Base-by-base conservation (phyloP, 2,113 vertebrate genomes). In the Dunckerocampus dactyliophorus region DNA sequence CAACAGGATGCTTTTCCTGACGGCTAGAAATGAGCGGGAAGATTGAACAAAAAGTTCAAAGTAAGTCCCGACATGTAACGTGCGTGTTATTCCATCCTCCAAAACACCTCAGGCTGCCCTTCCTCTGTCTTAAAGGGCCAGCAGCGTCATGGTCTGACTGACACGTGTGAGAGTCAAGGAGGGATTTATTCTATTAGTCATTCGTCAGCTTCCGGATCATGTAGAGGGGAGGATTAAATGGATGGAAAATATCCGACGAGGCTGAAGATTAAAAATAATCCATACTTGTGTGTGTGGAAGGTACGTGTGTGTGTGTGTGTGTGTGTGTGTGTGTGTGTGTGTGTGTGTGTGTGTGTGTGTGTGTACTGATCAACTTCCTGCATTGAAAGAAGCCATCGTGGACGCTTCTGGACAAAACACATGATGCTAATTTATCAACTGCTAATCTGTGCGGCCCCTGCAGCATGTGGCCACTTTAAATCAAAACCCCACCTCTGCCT, bases 331-430 rank as follows among this genome's bases (percentile, higher is more conserved):
- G 48, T 21, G 31, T 45, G 50, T 71, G 21, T 50, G 28, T 45
- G 46, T 47, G 47, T 66, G 52, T 72, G 56, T 16, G 22, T 3
- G 43, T 21, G 22, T 47, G 16, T 48, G 21, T 6, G 59, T 37
- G 47, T 9, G 13, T 45, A 39, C 50, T 63, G 68, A 57, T 65
- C 12, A 50, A 62, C 43, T 71, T 69, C 80, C 72, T 47, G 53
- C 47, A 67, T 51, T 69, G 66, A 49, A 71, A 70, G 59, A 69
- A 76, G 72, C 75, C 63, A 69, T 66, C 77, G 66, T 1, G 71
- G 62, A 34, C 2, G 62, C 72, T 69, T 64, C 4, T 45, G 64
- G 62, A 67, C 62, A 50, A 53, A 15, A 39, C 53, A 39, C 34
- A 10, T 55, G 37, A 59, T 56, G 57, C 43, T 17, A 13, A 59